phyloP scores from a whole-genome alignment of 2,113 vertebrate genomes.

The Oryzias celebensis region DNA sequence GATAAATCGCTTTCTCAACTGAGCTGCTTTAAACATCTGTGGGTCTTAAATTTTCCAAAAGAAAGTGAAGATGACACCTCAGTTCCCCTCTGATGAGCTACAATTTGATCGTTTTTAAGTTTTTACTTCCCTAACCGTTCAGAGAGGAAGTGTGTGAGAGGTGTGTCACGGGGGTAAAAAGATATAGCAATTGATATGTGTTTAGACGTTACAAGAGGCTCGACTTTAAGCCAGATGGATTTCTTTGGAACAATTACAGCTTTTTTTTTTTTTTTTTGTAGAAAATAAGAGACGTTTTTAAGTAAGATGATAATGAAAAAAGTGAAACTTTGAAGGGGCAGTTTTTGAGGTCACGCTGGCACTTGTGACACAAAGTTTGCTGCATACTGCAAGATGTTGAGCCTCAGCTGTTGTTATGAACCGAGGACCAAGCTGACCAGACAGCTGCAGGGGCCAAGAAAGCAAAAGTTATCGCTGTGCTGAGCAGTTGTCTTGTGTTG shows the following conservation, averaged over 20 bases:
- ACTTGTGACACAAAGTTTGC: conserved; percentile 23
- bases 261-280: neutral
- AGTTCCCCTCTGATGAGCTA: conserved; percentile 21
- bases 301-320: neutral
- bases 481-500: conserved; percentile 68
- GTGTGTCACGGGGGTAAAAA: conserved; percentile 18
- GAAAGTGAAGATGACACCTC: conserved; percentile 30
- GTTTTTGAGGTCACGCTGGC: conserved; percentile 25
- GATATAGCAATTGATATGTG: conserved; percentile 23
- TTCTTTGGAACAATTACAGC: too few species aligned
- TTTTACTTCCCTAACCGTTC: neutral
- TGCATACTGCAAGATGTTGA: conserved; percentile 29
- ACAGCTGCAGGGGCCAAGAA: conserved; percentile 72
- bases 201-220: conserved; percentile 24
- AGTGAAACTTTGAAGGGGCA: conserved; percentile 4
- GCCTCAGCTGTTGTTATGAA: conserved; percentile 80
- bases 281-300: neutral
- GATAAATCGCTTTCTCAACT: conserved; percentile 4
- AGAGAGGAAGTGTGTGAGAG: conserved; percentile 20
- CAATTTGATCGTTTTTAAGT: conserved; percentile 32
- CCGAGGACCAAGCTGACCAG: conserved; percentile 49
- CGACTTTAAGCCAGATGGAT: conserved; percentile 3
- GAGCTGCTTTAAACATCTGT: conserved; percentile 38
- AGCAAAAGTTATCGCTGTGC: conserved; percentile 66
- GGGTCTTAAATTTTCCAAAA: conserved; percentile 38